Evolutionary conservation across 2,797 vertebrate species (phyloP).

Genomic region (Bufotes viridis): DNA sequence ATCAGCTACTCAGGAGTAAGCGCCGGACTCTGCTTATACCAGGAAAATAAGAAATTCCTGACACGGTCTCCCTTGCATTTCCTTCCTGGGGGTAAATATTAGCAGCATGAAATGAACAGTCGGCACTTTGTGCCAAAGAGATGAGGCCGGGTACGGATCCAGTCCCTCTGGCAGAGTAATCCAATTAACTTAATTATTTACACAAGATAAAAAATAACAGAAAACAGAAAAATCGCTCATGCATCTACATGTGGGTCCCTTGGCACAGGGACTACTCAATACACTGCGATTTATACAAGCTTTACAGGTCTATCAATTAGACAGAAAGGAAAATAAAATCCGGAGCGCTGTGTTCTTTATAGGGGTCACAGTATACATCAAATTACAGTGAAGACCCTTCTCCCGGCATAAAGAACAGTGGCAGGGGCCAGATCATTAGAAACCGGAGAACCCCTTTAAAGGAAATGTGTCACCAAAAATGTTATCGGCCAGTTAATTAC

Average conservation of each 20-base stretch:
- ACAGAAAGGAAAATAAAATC: not conserved
- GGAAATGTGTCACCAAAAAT: too few species aligned
- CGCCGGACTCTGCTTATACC: not conserved
- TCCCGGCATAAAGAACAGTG: not conserved
- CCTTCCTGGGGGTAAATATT: slow-evolving; percentile 3
- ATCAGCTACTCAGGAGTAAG: not conserved
- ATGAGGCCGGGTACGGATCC: slow-evolving; percentile 32
- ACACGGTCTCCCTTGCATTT: not conserved
- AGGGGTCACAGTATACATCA: not conserved
- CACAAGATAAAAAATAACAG: slow-evolving; percentile 35
- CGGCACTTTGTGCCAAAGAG: slow-evolving; percentile 9
- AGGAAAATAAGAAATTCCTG: not conserved
- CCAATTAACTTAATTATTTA: slow-evolving; percentile 47
- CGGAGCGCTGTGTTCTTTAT: not conserved
- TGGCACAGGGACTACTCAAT: slow-evolving; percentile 18
- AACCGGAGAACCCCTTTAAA: too few species aligned
- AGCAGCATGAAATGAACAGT: slow-evolving; percentile 33
- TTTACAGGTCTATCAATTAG: slow-evolving; percentile 15
- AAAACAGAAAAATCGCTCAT: slow-evolving; percentile 16
- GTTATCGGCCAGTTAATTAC: too few species aligned
- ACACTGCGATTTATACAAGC: slow-evolving; percentile 24
- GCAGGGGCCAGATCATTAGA: too few species aligned
- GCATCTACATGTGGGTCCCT: slow-evolving; percentile 16
- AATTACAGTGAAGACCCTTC: not conserved
- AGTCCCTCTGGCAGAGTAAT: slow-evolving; percentile 32